Evolutionary conservation across 2,888 invertebrate genomes (phyloP), one percentile per base, ranked within the genome.

Genomic region (Oligia latruncula): DNA sequence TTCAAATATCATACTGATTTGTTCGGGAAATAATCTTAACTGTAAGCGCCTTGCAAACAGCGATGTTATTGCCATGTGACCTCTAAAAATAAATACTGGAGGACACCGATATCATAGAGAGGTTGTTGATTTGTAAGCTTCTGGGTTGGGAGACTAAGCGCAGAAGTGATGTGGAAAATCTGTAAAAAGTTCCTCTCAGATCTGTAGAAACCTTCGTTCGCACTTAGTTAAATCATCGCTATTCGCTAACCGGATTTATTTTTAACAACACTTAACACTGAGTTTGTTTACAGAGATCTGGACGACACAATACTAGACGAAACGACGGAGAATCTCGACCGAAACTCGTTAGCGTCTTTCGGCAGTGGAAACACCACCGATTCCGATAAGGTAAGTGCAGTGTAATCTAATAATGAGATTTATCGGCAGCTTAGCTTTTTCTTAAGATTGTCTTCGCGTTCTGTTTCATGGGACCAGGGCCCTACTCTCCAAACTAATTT

Each of bases 291-390:
- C 96, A 98, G 99, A 92, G 99, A 99, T 94, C 96, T 99, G 91
- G 99, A 99, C 88, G 99, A 99, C 88, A 98, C 98, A 23, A 97
- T 98, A 15, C 97, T 98, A 70, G 98, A 99, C 86, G 98, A 99
- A 92, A 98, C 98, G 88, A 98, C 98, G 82, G 99, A 99, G 92
- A 98, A 98, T 93, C 97, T 98, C 84, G 99, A 99, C 93, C 97
- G 99, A 81, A 99, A 99, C 91, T 99, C 99, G 0, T 95, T 99
- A 88, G 98, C 98, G 58, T 99, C 99, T 65, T 99, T 99, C 91
- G 99, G 99, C 75, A 99, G 99, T 82, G 99, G 99, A 60, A 99
- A 99, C 95, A 99, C 99, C 35, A 98, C 98, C 0, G 99, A 99
- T 95, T 99, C 99, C 81, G 99, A 99, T 95, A 99, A 99, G 98